Evolutionary conservation across 1,140 invertebrate species (phyloP), one percentile per base, ranked within the genome.

Genomic region (Lepidurus packardi): DNA sequence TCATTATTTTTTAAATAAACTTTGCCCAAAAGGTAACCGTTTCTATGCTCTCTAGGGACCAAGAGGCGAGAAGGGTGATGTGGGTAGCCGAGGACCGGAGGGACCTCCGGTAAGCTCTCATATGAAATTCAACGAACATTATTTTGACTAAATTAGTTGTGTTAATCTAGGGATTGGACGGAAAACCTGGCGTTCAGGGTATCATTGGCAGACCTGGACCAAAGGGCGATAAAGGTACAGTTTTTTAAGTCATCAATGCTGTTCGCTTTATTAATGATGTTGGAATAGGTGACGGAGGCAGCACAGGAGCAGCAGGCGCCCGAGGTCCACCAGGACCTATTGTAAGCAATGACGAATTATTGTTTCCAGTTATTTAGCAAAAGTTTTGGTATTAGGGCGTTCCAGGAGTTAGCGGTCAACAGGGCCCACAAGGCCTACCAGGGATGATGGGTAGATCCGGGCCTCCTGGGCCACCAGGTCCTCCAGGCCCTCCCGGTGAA

Each of bases 201-300:
- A 74, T 82, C 13, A 76, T 81, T 44, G 87, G 87, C 7, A 78
- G 81, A 73, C 79, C 82, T 74, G 87, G 86, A 73, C 74, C 81
- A 9, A 82, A 85, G 80, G 88, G 88, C 43, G 84, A 82, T 75
- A 43, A 80, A 43, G 53, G 53, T 65, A 65, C 1, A 13, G 16
- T 65, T 3, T 3, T n/a, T 65, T 10, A 21, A 13, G 2, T 7
- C 25, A 65, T n/a, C n/a, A 2, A 65, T n/a, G 53, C 10, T 10
- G 4, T 65, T 65, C 9, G 13, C 16, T 7, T n/a, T 65, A n/a
- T 65, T 5, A n/a, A 13, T 0, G 4, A 65, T 65, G 21, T 16
- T 21, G 10, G 16, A 11, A 47, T 47, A 75, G 88, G 89, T 8
- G 82, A 83, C 24, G 85, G 85, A 80, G 89, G 89, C 73, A 84